Percentiles rank a stretch among this genome's conserved stretches.
phyloP scores from a whole-genome alignment of 2,888 invertebrate species.

The Branchipolynoe longqiensis region DNA sequence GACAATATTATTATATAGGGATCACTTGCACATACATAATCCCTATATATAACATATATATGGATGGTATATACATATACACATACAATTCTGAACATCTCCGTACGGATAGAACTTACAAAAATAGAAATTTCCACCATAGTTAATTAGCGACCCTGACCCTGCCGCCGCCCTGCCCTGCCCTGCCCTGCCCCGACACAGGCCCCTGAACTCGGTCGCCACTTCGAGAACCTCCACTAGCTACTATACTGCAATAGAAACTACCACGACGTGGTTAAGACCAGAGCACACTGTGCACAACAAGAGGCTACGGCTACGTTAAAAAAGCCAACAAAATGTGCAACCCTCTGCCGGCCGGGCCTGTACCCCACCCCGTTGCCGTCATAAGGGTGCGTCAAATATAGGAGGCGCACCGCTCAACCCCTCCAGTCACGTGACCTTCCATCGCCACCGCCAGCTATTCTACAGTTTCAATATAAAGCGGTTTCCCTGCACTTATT shows the following conservation, averaged over 20 bases:
- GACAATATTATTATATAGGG: slow-evolving; percentile 5
- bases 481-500: neutral
- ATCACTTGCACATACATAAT: too few species aligned
- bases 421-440: neutral
- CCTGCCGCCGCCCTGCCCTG: too few species aligned
- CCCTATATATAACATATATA: neutral
- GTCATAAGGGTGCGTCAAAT: too few species aligned
- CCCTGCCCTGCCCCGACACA: too few species aligned
- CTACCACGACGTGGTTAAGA: too few species aligned
- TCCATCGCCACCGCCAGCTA: neutral
- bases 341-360: neutral
- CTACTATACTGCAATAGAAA: too few species aligned
- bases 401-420: too few species aligned
- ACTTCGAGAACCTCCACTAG: too few species aligned
- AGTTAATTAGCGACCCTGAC: too few species aligned
- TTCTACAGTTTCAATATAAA: neutral
- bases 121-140: slow-evolving; percentile 33
- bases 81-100: neutral
- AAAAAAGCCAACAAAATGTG: neutral
- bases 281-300: neutral
- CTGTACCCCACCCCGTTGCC: too few species aligned
- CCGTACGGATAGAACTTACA: neutral
- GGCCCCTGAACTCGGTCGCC: too few species aligned
- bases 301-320: neutral
- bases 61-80: too few species aligned